Conservation (phyloP, 1,140 invertebrate genomes). For the Microvelia longipes region DNA sequence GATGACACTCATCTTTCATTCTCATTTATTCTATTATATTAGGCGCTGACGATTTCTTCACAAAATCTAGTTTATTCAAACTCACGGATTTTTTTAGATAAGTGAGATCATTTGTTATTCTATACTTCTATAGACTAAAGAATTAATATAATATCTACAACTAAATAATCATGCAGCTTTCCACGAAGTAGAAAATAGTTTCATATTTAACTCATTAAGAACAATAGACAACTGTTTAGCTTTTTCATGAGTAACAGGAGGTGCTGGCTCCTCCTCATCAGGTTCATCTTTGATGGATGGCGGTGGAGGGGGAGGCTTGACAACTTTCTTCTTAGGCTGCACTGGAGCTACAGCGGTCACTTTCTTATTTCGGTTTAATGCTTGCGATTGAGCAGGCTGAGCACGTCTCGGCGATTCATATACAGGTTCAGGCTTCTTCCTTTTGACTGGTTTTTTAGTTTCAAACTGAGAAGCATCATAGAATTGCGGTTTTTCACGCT, state of each 20-base stretch:
- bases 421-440: not conserved
- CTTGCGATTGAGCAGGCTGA: not conserved
- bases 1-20: too few species aligned
- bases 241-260: not conserved
- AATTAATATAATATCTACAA: too few species aligned
- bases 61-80: too few species aligned
- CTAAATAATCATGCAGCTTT: not conserved
- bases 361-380: too few species aligned
- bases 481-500: not conserved
- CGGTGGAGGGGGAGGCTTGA: not conserved
- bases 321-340: not conserved
- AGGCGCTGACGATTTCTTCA: too few species aligned
- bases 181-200: not conserved
- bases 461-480: not conserved
- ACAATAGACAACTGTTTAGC: not conserved
- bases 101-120: too few species aligned
- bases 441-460: not conserved
- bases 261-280: not conserved
- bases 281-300: not conserved
- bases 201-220: not conserved
- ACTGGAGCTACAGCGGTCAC: too few species aligned
- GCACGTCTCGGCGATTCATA: not conserved
- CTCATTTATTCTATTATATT: too few species aligned
- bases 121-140: too few species aligned
- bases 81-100: too few species aligned